Percentiles rank a stretch among this genome's conserved stretches.
Conservation (phyloP, 1,140 invertebrate species). For the Drosophila persimilis region DNA sequence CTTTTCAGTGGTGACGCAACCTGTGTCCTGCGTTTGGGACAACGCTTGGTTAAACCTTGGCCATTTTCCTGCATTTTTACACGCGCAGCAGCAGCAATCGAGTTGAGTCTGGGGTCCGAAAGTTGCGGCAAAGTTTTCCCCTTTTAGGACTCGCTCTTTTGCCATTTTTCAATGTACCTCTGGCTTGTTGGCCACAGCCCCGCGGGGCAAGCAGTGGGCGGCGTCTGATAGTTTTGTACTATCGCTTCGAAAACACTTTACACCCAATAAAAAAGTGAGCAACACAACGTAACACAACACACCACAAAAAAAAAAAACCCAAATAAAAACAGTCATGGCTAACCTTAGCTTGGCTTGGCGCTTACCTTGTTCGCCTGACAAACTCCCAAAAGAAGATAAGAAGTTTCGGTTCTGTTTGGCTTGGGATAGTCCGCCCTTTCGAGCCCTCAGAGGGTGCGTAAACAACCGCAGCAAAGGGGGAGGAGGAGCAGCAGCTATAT, state of each 20-base stretch:
- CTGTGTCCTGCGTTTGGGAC: slow-evolving; percentile 51
- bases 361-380: slow-evolving; percentile 56
- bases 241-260: slow-evolving; percentile 68
- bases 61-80: slow-evolving; percentile 60
- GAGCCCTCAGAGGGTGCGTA: background rate
- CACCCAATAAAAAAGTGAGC: slow-evolving; percentile 60
- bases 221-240: slow-evolving; percentile 30
- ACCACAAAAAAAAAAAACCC: too few species aligned
- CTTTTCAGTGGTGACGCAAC: slow-evolving; percentile 52
- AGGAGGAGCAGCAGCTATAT: background rate
- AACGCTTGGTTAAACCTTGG: slow-evolving; percentile 61
- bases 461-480: background rate
- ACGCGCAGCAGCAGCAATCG: slow-evolving; percentile 16
- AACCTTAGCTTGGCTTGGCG: slow-evolving; percentile 18
- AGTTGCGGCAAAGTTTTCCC: slow-evolving; percentile 44
- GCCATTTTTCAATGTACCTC: slow-evolving; percentile 45
- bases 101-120: slow-evolving; percentile 3
- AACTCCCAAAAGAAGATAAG: slow-evolving; percentile 57
- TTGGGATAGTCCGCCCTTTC: background rate
- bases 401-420: slow-evolving; percentile 36
- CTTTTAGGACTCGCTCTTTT: slow-evolving; percentile 30
- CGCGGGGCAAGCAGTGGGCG: background rate
- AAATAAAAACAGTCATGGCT: slow-evolving; percentile 12
- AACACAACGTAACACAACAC: slow-evolving; percentile 5
- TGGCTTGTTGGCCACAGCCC: slow-evolving; percentile 29